Evolutionary conservation across 2,113 vertebrate species (phyloP), one percentile per base, ranked within the genome.

Genomic region (Galeopterus variegatus): DNA sequence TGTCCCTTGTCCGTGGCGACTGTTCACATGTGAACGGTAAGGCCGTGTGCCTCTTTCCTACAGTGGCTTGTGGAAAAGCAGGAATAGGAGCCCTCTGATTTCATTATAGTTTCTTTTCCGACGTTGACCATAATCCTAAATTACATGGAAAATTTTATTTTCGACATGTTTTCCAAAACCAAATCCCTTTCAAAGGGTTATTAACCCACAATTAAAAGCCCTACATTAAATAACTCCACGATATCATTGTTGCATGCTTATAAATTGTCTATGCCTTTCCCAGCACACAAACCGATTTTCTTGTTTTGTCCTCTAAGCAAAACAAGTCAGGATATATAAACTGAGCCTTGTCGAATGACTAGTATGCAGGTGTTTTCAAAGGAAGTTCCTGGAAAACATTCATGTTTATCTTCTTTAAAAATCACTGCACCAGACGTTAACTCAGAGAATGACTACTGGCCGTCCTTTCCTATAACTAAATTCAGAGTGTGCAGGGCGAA

Each of bases 171-270:
- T 92, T 36, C 24, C 58, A 23, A 82, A n/a, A 41, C 13, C 33
- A 0, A 23, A 24, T 56, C 48, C 48, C 14, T 23, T 18, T 45
- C 24, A 31, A 6, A 8, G 26, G 33, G 62, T 15, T 17, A 5
- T 5, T 18, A 8, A 18, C 5, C 28, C 36, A 11, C 9, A 13
- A 3, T n/a, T 4, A 24, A 73, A 52, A 89, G 31, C 45, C 65
- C 48, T 8, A 3, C 18, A 3, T 24, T 26, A 11, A 56, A 7
- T 13, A 13, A 56, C 62, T 17, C 18, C 28, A 0, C 9, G 54
- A 28, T 1, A 0, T 13, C 81, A 1, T 4, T 0, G 5, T 6
- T 3, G 8, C 10, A 8, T 12, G 18, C 54, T 36, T 80, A 72
- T 24, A n/a, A 33, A 4, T 3, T 1, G 12, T 1, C 62, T 2